A percentile compares a stretch with the other conserved stretches of the same genome.
Conservation (phyloP, 2,888 invertebrate species). For the Calliopum simillimum region DNA sequence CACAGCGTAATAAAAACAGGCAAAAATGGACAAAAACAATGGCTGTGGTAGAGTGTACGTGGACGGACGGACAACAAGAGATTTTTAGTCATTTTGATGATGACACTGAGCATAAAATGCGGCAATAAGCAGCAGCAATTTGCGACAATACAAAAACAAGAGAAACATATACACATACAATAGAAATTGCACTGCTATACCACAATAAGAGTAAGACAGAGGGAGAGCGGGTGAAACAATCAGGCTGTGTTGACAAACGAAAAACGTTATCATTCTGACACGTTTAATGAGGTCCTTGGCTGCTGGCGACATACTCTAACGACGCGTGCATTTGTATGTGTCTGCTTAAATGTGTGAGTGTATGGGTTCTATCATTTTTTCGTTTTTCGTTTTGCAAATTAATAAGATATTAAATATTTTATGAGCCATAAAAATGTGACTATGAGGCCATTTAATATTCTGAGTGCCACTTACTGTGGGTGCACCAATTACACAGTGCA, state of each 20-base stretch:
- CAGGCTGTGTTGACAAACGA: background rate
- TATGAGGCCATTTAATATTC: too few species aligned
- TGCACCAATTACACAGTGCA: constrained; percentile 3
- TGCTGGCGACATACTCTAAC: background rate
- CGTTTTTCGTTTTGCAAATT: too few species aligned
- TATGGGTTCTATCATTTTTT: background rate
- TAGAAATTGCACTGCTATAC: too few species aligned
- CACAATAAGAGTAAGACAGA: background rate
- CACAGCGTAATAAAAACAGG: background rate
- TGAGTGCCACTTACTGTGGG: background rate
- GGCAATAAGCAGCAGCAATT: constrained; percentile 2
- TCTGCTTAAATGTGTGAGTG: background rate
- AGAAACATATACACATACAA: background rate
- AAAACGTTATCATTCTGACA: background rate
- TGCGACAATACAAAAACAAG: background rate
- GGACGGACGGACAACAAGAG: constrained; percentile 13
- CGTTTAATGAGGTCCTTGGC: background rate
- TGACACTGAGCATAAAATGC: constrained; percentile 18
- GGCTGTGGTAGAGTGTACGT: too few species aligned
- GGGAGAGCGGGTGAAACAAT: background rate
- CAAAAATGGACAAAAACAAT: too few species aligned
- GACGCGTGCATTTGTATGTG: background rate
- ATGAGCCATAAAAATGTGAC: background rate
- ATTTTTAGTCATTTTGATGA: constrained; percentile 15
- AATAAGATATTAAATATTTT: constrained; percentile 6